phyloP scores from a whole-genome alignment of 2,888 invertebrate genomes.

The Calameuta idolon region DNA sequence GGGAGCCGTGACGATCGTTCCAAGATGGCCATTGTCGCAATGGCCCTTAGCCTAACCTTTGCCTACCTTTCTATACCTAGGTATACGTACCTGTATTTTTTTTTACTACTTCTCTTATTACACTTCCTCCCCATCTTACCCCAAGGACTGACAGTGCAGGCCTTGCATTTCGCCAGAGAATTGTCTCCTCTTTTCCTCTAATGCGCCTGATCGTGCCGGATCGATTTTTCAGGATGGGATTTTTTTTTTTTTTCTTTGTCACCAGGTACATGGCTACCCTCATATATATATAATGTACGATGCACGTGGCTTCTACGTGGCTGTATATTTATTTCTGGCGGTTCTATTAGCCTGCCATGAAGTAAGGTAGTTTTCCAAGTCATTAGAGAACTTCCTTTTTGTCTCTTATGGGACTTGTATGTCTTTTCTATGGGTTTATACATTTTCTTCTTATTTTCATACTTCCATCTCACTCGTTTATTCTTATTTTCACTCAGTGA shows the following conservation, averaged over 20 bases:
- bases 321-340: not conserved
- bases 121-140: not conserved
- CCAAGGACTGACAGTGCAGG: not conserved
- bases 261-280: not conserved
- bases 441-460: not conserved
- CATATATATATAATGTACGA: not conserved
- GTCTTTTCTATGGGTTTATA: not conserved
- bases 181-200: not conserved
- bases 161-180: not conserved
- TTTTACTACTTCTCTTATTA: not conserved
- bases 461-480: not conserved
- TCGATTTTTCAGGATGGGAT: not conserved
- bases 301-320: not conserved
- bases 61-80: not conserved
- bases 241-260: not conserved
- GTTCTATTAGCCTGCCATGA: not conserved
- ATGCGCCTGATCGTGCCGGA: not conserved
- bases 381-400: not conserved
- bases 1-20: slow-evolving; percentile 1
- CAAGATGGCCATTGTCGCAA: not conserved
- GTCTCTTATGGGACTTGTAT: not conserved
- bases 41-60: not conserved
- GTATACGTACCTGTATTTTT: not conserved
- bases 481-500: not conserved
- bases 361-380: not conserved